phyloP scores from a whole-genome alignment of 2,888 invertebrate genomes.

The Pseudococcus longispinus region DNA sequence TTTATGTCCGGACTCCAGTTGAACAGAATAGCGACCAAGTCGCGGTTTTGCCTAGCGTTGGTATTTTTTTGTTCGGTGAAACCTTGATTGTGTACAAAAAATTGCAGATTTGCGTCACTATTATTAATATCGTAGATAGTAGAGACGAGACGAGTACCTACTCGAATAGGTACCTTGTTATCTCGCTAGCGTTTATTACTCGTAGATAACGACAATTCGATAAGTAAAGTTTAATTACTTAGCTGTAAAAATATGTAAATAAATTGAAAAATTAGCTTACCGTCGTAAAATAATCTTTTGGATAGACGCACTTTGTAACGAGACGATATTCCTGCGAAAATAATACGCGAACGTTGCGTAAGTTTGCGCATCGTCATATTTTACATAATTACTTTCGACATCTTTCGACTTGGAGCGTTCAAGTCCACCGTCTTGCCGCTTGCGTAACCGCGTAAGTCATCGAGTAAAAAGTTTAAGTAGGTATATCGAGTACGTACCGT shows the following conservation, averaged over 20 bases:
- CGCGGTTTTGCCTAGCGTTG: neutral
- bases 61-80: neutral
- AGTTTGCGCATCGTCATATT: too few relatives aligned
- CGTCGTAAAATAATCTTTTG: slow-evolving; percentile 41
- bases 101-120: neutral
- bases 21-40: slow-evolving; percentile 4
- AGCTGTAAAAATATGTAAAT: neutral
- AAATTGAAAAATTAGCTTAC: neutral
- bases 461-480: too few relatives aligned
- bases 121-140: too few relatives aligned
- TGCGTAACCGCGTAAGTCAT: too few relatives aligned
- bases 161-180: too few relatives aligned
- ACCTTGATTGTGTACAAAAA: neutral
- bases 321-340: slow-evolving; percentile 22
- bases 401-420: too few relatives aligned
- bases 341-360: neutral
- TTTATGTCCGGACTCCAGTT: slow-evolving; percentile 6
- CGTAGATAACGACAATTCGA: too few relatives aligned
- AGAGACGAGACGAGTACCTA: too few relatives aligned
- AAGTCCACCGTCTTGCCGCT: too few relatives aligned
- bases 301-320: slow-evolving; percentile 40
- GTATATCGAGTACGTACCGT: slow-evolving; percentile 41
- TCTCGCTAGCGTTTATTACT: too few relatives aligned
- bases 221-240: neutral
- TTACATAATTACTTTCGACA: too few relatives aligned